Evolutionary conservation across 2,797 vertebrate species (phyloP).

Genomic region (Austrolebias charrua): DNA sequence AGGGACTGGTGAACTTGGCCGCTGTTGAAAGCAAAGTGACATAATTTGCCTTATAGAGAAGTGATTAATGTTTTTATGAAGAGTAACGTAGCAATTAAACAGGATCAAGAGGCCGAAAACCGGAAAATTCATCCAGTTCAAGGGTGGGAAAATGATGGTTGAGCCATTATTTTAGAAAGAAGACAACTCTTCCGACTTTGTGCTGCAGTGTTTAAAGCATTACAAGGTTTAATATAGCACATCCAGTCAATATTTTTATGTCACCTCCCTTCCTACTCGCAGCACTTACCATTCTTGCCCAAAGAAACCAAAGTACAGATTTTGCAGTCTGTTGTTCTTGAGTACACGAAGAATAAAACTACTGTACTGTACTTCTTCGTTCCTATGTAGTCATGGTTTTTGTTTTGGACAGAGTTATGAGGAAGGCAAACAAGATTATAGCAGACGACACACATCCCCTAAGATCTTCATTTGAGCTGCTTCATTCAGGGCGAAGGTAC

Average conservation of each 20-base stretch:
- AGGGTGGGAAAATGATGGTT: neutral
- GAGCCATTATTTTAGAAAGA: neutral
- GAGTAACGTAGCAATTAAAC: neutral
- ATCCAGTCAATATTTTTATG: slow-evolving; percentile 32
- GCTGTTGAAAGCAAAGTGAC: slow-evolving; percentile 24
- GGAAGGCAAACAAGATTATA: too few relatives aligned
- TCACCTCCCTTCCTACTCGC: slow-evolving; percentile 23
- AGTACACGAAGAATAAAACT: slow-evolving; percentile 13
- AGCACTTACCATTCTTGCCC: slow-evolving; percentile 9
- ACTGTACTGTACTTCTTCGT: neutral
- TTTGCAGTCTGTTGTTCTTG: slow-evolving; percentile 40
- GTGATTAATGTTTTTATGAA: neutral
- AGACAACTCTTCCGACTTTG: neutral
- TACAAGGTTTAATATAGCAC: slow-evolving; percentile 27
- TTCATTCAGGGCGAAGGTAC: too few relatives aligned
- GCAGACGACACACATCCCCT: too few relatives aligned
- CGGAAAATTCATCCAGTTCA: neutral
- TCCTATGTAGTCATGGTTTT: slow-evolving; percentile 14
- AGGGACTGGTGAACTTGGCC: slow-evolving; percentile 6
- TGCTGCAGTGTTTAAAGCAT: slow-evolving; percentile 5
- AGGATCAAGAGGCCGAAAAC: neutral
- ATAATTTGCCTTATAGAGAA: slow-evolving; percentile 5
- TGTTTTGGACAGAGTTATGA: too few relatives aligned
- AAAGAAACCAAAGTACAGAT: slow-evolving; percentile 26
- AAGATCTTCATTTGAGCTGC: too few relatives aligned